Evolutionary conservation across 1,140 invertebrate genomes (phyloP).

Genomic region (Planococcus citri): DNA sequence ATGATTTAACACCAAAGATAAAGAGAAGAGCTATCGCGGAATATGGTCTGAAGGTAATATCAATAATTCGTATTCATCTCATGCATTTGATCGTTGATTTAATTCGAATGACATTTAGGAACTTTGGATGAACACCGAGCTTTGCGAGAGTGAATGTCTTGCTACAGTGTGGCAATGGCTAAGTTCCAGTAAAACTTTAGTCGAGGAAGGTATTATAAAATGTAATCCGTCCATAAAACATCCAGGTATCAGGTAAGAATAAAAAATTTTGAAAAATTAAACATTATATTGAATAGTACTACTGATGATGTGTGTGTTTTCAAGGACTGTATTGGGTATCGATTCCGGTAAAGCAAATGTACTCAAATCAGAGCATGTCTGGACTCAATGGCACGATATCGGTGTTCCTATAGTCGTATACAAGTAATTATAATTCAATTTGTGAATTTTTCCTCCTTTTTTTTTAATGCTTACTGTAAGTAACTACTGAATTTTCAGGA

Average conservation of each 20-base stretch:
- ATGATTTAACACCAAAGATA: conserved; percentile 62
- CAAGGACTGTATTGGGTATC: conserved; percentile 43
- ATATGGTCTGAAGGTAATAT: conserved; percentile 62
- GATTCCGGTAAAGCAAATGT: conserved; percentile 33
- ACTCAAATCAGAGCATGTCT: conserved; percentile 41
- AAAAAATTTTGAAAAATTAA: not conserved
- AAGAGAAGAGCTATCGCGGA: conserved; percentile 52
- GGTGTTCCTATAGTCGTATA: conserved; percentile 36
- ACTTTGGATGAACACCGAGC: conserved; percentile 49
- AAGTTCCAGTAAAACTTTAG: conserved; percentile 52
- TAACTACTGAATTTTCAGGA: conserved; percentile 38
- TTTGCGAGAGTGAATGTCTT: conserved; percentile 46
- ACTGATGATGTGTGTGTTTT: not conserved
- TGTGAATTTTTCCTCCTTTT: not conserved
- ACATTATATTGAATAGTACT: no score
- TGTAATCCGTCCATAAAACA: conserved; percentile 43
- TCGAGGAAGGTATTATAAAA: conserved; percentile 49
- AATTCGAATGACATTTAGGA: conserved; percentile 32
- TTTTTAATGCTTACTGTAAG: not conserved
- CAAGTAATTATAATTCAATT: conserved; percentile 34
- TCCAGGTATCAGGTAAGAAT: conserved; percentile 44
- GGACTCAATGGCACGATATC: conserved; percentile 40
- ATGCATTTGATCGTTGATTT: not conserved
- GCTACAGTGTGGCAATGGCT: conserved; percentile 63
- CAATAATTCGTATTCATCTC: conserved; percentile 14